A percentile compares a stretch with the other conserved stretches of the same genome.
Conservation (phyloP, 2,113 vertebrate genomes). For the Tichodroma muraria region DNA sequence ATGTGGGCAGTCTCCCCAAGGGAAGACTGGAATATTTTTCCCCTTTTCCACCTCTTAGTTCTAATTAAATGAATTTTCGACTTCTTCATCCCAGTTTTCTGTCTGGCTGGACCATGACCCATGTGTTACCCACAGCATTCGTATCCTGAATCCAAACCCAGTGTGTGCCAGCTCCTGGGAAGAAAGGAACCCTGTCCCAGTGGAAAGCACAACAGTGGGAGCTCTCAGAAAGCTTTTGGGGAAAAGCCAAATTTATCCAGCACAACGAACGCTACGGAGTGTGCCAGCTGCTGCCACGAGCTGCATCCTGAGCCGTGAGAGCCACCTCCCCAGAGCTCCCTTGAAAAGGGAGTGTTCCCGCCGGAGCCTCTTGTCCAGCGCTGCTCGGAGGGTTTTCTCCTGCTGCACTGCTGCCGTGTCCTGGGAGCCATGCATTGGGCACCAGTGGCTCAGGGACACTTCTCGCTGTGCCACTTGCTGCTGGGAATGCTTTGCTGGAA, state of each 20-base stretch:
- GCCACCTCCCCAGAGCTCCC: background rate
- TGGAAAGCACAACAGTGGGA: background rate
- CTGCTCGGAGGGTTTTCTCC: background rate
- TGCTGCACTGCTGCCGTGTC: background rate
- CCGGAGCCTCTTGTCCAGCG: background rate
- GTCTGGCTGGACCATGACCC: background rate
- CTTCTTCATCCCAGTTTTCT: background rate
- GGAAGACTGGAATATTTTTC: background rate
- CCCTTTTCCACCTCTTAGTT: background rate
- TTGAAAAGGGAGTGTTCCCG: accelerated
- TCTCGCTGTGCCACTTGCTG: background rate
- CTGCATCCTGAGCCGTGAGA: background rate
- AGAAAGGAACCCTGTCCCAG: background rate
- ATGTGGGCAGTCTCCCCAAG: background rate
- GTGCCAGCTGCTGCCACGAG: background rate
- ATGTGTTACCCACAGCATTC: background rate
- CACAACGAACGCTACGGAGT: accelerated
- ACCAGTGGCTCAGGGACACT: background rate
- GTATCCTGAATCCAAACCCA: background rate
- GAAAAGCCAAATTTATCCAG: background rate
- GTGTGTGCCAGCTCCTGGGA: background rate
- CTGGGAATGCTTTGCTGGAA: background rate
- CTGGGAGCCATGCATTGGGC: accelerated
- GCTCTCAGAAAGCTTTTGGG: background rate
- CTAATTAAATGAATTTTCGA: background rate